Evolutionary conservation across 2,797 vertebrate genomes (phyloP).

Genomic region (Enteromius unitaeniatus): DNA sequence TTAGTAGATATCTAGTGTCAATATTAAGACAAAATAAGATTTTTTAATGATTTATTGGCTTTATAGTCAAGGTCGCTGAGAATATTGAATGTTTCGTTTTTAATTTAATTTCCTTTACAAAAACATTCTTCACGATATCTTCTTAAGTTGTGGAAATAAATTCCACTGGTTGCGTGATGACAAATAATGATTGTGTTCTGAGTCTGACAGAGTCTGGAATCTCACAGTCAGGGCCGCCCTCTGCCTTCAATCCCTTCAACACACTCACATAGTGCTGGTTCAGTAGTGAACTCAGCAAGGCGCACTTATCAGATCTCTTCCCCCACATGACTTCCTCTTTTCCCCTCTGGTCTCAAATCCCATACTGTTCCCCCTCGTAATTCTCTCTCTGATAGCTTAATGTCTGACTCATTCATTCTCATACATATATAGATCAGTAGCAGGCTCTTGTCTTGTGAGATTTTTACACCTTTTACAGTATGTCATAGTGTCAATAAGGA

Average conservation of each 20-base stretch:
- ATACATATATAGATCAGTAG: neutral
- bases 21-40: neutral
- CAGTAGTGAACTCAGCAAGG: constrained; percentile 32
- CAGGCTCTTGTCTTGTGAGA: neutral
- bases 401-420: neutral
- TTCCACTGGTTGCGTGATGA: neutral
- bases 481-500: neutral
- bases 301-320: constrained; percentile 47
- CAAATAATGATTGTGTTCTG: constrained; percentile 19
- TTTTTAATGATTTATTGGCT: neutral
- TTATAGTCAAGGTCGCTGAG: neutral
- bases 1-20: neutral
- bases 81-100: constrained; percentile 4
- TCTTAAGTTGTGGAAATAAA: neutral
- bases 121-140: neutral
- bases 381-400: constrained; percentile 28
- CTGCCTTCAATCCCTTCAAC: neutral
- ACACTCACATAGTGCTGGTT: constrained; percentile 25
- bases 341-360: constrained; percentile 44
- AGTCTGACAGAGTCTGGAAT: constrained; percentile 16
- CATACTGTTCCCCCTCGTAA: constrained; percentile 46
- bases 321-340: constrained; percentile 26
- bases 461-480: constrained; percentile 1
- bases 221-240: constrained; percentile 6
- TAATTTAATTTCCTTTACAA: neutral